phyloP scores from a whole-genome alignment of 2,888 invertebrate genomes.

The Ichneumon xanthorius region DNA sequence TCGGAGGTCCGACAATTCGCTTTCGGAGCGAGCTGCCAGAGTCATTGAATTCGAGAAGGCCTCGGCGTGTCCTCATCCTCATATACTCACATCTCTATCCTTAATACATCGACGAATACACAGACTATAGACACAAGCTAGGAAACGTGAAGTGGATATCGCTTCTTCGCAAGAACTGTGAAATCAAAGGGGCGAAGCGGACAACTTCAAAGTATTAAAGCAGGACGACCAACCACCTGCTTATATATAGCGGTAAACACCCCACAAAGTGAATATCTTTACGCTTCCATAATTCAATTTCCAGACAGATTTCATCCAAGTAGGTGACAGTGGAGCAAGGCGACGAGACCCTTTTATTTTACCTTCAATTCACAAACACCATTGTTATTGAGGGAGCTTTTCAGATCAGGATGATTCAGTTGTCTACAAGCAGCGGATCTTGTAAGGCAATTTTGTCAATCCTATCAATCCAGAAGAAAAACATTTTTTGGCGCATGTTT shows the following conservation, averaged over 20 bases:
- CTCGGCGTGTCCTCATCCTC: constrained; percentile 23
- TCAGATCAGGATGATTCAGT: no score
- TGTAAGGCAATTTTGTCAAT: not conserved
- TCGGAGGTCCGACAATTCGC: constrained; percentile 71
- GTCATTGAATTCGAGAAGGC: constrained; percentile 45
- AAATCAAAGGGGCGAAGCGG: not conserved
- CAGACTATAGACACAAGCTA: not conserved
- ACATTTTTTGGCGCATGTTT: no score
- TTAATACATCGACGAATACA: constrained; percentile 6
- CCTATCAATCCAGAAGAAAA: no score
- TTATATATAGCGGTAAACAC: not conserved
- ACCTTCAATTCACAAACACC: not conserved
- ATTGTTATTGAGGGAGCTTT: not conserved
- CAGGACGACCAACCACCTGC: constrained; percentile 2
- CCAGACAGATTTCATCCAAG: not conserved
- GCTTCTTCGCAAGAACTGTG: not conserved
- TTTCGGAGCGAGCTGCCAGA: constrained; percentile 49
- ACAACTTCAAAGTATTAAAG: constrained; percentile 19
- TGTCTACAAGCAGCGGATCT: no score
- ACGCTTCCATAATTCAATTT: not conserved
- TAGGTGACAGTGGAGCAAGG: not conserved
- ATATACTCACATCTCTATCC: constrained; percentile 2
- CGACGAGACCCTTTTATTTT: not conserved
- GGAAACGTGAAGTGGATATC: constrained; percentile 1
- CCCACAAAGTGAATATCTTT: not conserved